Conservation (phyloP, 35 echinoderm and acorn worm genomes). For the Heliocidaris tuberculata region DNA sequence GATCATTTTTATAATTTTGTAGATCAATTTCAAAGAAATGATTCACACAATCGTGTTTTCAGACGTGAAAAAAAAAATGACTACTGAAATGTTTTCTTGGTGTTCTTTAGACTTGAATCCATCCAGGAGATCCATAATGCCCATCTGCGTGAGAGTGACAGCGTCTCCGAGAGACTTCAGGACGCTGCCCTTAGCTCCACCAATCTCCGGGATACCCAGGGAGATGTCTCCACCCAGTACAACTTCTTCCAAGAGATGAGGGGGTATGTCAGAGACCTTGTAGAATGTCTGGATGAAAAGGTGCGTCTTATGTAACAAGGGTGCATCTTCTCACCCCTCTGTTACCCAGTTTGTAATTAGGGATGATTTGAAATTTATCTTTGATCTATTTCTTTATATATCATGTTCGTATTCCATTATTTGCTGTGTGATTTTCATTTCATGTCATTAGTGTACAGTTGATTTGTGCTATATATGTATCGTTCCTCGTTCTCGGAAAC, state of each 20-base stretch:
- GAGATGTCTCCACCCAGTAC: conserved; percentile 72
- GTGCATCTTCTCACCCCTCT: neutral
- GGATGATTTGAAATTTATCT: neutral
- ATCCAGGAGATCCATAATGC: conserved; percentile 75
- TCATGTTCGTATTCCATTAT: neutral
- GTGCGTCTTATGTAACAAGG: conserved; percentile 60
- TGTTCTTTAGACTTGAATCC: conserved; percentile 66
- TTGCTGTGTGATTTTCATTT: too few species aligned
- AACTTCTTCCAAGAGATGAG: conserved; percentile 97
- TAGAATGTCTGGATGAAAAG: conserved; percentile 98
- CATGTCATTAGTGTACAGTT: too few species aligned
- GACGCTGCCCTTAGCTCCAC: conserved; percentile 61
- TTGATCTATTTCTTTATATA: neutral
- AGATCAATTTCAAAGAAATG: too few species aligned
- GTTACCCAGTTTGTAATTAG: neutral
- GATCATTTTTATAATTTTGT: too few species aligned
- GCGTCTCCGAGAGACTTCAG: conserved; percentile 65
- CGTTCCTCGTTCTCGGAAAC: too few species aligned
- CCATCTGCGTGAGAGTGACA: conserved; percentile 79
- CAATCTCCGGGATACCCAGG: conserved; percentile 72
- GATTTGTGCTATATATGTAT: too few species aligned
- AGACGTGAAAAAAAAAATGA: too few species aligned
- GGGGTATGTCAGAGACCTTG: conserved; percentile 91
- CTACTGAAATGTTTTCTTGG: neutral
- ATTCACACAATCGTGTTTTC: too few species aligned